phyloP scores from a whole-genome alignment of 2,113 vertebrate genomes.

The Sterna hirundo region DNA sequence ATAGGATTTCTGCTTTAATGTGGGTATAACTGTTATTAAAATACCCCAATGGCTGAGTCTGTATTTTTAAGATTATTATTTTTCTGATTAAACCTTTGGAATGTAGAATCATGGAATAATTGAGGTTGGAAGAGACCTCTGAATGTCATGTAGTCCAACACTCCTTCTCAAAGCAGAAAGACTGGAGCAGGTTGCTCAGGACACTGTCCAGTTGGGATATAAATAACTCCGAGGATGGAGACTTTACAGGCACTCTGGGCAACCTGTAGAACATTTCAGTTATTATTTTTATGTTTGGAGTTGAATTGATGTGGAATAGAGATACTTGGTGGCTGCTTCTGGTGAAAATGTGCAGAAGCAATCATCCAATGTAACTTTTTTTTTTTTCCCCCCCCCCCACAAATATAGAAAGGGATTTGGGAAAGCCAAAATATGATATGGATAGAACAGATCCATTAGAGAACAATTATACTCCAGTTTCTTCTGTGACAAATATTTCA shows the following conservation, averaged over 20 bases:
- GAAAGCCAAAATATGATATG: slow-evolving; percentile 90
- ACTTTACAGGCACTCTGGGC: not conserved
- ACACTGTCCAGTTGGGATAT: not conserved
- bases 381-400: not conserved
- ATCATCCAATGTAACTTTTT: not conserved
- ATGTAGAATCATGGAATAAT: not conserved
- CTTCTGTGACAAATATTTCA: slow-evolving; percentile 81
- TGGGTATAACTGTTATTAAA: not conserved
- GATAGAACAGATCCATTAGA: slow-evolving; percentile 84
- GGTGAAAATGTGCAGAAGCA: not conserved
- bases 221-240: not conserved
- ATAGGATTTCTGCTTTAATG: not conserved
- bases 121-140: not conserved
- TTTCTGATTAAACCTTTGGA: not conserved
- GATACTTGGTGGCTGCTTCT: not conserved
- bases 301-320: not conserved
- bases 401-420: slow-evolving; percentile 87
- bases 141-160: not conserved
- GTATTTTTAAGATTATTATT: not conserved
- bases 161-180: not conserved
- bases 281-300: not conserved
- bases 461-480: slow-evolving; percentile 82
- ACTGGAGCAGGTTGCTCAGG: not conserved
- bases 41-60: not conserved
- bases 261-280: not conserved